Evolutionary conservation across 1,140 invertebrate species (phyloP), one percentile per base, ranked within the genome.

Genomic region (Pseudomyrmex cubaensis): DNA sequence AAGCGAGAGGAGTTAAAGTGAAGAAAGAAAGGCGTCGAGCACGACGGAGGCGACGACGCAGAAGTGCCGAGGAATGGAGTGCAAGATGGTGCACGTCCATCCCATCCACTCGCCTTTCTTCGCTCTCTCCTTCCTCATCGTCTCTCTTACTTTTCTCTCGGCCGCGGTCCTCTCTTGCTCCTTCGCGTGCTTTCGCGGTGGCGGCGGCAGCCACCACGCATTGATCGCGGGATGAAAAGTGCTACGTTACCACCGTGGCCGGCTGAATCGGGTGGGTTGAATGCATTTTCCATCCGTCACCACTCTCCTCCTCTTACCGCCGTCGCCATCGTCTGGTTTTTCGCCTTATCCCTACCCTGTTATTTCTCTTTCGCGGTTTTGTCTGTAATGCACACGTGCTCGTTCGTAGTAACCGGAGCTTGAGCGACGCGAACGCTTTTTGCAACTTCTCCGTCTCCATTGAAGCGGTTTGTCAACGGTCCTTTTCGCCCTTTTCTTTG

Each of bases 51-150:
- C 86, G 86, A 66, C 86, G 86, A 87, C 82, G 86, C 82, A 87
- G 73, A 87, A 87, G 86, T 87, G 69, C 86, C 85, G 80, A 83
- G 72, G 83, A 87, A 86, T 87, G 62, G 85, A 87, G 86, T 74
- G 86, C 85, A 87, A 87, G 86, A 86, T 87, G 86, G 86, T 78
- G 86, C 63, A 87, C 73, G 54, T 80, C 76, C 76, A 70, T 59
- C 64, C 64, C 74, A 77, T 67, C 76, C 44, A 78, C 73, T 69
- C 80, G 70, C 56, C 61, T 67, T 74, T 75, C 86, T 76, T 84
- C 73, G 61, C 59, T 67, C 63, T 63, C 52, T 25, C 46, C 12
- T 48, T 20, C 67, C 13, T 17, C 22, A 35, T 35, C 35, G 35
- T 8, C 25, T 15, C 44, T 17, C 50, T 20, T 22, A 46, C 50